Evolutionary conservation across 2,797 vertebrate species (phyloP).

Genomic region (Phrynocephalus forsythii): DNA sequence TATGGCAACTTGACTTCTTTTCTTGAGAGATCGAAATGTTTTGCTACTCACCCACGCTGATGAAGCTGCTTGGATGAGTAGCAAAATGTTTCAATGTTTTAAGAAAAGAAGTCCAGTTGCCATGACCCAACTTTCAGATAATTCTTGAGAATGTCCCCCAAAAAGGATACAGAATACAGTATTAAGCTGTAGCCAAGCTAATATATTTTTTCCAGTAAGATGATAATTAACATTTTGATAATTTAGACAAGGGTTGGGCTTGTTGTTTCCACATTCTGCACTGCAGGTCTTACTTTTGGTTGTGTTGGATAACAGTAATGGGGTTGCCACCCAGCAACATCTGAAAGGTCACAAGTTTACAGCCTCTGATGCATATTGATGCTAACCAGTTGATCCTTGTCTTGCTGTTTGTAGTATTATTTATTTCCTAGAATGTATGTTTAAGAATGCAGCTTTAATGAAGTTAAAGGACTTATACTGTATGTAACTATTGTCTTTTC

Average conservation of each 20-base stretch:
- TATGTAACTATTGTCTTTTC: conserved; percentile 24
- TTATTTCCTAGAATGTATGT: neutral
- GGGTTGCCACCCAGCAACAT: neutral
- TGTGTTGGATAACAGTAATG: neutral
- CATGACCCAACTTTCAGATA: no score
- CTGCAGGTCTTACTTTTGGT: neutral
- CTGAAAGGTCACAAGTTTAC: neutral
- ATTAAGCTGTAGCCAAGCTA: neutral
- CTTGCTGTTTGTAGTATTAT: conserved; percentile 10
- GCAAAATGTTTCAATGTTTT: no score
- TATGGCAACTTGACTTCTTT: no score
- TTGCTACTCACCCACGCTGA: no score
- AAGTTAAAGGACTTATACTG: neutral
- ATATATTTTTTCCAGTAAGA: neutral
- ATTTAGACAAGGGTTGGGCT: neutral
- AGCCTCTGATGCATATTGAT: neutral
- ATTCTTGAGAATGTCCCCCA: no score
- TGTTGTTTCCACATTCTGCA: neutral
- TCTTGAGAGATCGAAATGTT: no score
- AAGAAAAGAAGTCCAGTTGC: no score
- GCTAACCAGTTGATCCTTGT: neutral
- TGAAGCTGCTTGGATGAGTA: no score
- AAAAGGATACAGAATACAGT: neutral
- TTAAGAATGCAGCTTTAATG: neutral
- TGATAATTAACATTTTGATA: neutral